Evolutionary conservation across 2,888 invertebrate genomes (phyloP), one percentile per base, ranked within the genome.

Genomic region (Napeogenes inachia): DNA sequence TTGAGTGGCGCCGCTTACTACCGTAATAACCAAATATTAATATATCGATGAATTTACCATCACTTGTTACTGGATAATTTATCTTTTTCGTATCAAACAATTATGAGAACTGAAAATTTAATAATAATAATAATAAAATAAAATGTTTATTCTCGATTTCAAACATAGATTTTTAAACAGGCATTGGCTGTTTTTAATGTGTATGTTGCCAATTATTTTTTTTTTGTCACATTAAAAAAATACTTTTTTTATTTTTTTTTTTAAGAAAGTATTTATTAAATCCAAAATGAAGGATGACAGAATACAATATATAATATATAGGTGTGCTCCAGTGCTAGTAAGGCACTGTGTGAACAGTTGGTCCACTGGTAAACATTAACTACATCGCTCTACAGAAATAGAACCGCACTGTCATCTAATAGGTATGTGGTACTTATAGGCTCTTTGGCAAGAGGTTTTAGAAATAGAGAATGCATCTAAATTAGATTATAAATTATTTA

Each of bases 371-470:
- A 47, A 47, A 47, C 47, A 47, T 47, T 13, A 13, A 47, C 6
- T n/a, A 47, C 47, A 47, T 47, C n/a, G 13, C 47, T 47, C 30
- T 50, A 50, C 50, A 50, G 50, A 50, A 50, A 50, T 50, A 50
- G 50, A 10, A 50, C 10, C 21, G 50, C 21, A 21, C 21, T 30
- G 50, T 50, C 50, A 50, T 50, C 21, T 12, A 6, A 50, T 30
- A 50, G 50, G 30, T 50, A 50, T 50, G 50, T 50, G 10, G 30
- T 50, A 50, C 50, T 30, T 50, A 50, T 50, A 50, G 50, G 50
- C 30, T 47, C 47, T 8, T 38, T 47, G 21, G 47, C 47, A 21
- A 47, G 21, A 47, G 47, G 47, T 47, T 50, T 8, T 50, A 30
- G 8, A 30, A 50, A 50, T 30, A 35, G 50, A 10, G 50, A 50